These are phyloP conservation scores for Aproaerema taeniolella DNA, from an alignment of 2,888 invertebrate genomes.

Conservation along the genomic window DNA sequence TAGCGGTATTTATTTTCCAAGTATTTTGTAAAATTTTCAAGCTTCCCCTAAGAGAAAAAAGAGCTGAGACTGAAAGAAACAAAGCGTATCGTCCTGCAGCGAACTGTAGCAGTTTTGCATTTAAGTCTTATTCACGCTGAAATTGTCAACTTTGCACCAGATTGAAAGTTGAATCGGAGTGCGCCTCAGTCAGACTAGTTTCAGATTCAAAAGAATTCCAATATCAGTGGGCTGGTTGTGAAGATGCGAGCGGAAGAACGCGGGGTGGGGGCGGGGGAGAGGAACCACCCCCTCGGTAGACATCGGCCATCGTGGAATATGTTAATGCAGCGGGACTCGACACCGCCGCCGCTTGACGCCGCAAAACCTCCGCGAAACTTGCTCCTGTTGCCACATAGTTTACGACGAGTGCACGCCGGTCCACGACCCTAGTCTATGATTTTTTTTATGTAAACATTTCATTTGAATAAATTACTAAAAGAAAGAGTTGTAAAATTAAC, in stretches of 20 bases:
- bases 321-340: conserved; percentile 46
- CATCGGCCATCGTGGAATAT: conserved; percentile 56
- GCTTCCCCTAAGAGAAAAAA: too few species aligned
- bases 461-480: too few species aligned
- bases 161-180: conserved; percentile 48
- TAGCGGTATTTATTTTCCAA: conserved; percentile 27
- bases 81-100: too few species aligned
- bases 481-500: too few species aligned
- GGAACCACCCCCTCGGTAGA: conserved; percentile 10
- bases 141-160: conserved; percentile 54
- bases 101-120: conserved; percentile 11
- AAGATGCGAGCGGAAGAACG: conserved; percentile 24
- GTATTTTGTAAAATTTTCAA: too few species aligned
- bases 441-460: too few species aligned
- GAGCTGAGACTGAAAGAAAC: too few species aligned
- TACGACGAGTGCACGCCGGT: conserved; percentile 6
- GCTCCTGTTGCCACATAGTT: conserved; percentile 9
- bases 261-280: conserved; percentile 18
- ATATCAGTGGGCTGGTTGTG: conserved; percentile 50
- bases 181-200: conserved; percentile 47
- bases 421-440: too few species aligned
- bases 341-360: conserved; percentile 32
- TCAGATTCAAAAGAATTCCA: conserved; percentile 71
- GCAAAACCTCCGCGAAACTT: conserved; percentile 38
- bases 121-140: conserved; percentile 30